Evolutionary conservation across 2,888 invertebrate species (phyloP).

Genomic region (Xestobium rufovillosum): DNA sequence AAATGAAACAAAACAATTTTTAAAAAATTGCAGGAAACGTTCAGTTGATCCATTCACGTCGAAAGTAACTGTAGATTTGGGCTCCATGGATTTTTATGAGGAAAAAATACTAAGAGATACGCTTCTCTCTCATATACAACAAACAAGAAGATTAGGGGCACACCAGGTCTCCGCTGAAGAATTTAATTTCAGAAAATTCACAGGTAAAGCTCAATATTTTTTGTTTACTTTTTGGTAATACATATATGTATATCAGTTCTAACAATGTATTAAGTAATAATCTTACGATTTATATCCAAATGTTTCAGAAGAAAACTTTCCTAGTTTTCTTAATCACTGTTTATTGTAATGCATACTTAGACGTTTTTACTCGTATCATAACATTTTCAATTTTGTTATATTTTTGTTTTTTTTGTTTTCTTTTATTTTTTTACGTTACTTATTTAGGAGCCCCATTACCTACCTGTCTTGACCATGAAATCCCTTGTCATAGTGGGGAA

Average conservation of each 20-base stretch:
- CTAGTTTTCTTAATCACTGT: conserved; percentile 15
- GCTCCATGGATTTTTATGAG: conserved; percentile 50
- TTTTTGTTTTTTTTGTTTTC: conserved; percentile 24
- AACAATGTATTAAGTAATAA: too few relatives aligned
- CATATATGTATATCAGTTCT: too few relatives aligned
- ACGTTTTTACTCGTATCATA: conserved; percentile 15
- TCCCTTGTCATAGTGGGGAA: conserved; percentile 44
- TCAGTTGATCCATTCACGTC: conserved; percentile 54
- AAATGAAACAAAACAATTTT: not conserved
- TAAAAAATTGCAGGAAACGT: conserved; percentile 44
- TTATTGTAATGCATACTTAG: conserved; percentile 17
- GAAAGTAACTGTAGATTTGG: conserved; percentile 61
- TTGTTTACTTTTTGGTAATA: conserved; percentile 18
- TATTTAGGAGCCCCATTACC: conserved; percentile 29
- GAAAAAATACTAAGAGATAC: conserved; percentile 45
- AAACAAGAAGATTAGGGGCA: conserved; percentile 47
- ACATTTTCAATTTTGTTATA: conserved; percentile 18
- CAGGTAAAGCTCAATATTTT: conserved; percentile 42
- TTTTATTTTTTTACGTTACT: conserved; percentile 24
- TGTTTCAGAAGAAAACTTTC: too few relatives aligned
- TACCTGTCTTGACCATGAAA: conserved; percentile 38
- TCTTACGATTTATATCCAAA: too few relatives aligned
- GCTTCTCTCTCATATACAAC: conserved; percentile 52
- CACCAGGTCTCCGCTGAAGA: conserved; percentile 51
- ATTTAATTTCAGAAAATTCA: conserved; percentile 52